phyloP scores from a whole-genome alignment of 1,140 invertebrate species.

The Cydia pomonella region DNA sequence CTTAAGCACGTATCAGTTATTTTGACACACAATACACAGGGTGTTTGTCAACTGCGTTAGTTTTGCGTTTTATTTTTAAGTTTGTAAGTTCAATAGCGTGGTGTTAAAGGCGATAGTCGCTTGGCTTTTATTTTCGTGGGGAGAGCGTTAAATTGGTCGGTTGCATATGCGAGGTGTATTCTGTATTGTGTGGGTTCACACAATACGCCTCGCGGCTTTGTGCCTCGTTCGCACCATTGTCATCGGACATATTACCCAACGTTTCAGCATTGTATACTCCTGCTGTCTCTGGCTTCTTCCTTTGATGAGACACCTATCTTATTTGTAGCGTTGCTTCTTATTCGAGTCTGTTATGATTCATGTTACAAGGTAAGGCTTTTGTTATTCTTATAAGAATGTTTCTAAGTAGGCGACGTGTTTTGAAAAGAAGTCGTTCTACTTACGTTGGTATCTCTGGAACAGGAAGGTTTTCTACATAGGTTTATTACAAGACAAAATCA shows the following conservation, averaged over 20 bases:
- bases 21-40: constrained; percentile 55
- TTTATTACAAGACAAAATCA: neutral
- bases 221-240: constrained; percentile 73
- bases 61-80: constrained; percentile 37
- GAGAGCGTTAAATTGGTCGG: constrained; percentile 47
- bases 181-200: constrained; percentile 74
- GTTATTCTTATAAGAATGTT: constrained; percentile 29
- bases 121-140: constrained; percentile 36
- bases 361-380: constrained; percentile 29
- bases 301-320: constrained; percentile 64
- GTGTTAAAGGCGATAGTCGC: constrained; percentile 51
- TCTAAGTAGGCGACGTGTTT: constrained; percentile 17
- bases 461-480: neutral
- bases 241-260: constrained; percentile 75
- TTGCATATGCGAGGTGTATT: constrained; percentile 75
- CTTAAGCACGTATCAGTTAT: constrained; percentile 47
- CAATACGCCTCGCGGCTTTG: constrained; percentile 72
- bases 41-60: constrained; percentile 36
- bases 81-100: constrained; percentile 17
- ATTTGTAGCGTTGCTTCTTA: constrained; percentile 49
- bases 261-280: constrained; percentile 73
- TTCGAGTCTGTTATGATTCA: constrained; percentile 39
- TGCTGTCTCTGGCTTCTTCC: constrained; percentile 64
- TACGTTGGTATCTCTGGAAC: neutral
- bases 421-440: constrained; percentile 1